A percentile compares a stretch with the other conserved stretches of the same genome.
Evolutionary conservation across 2,888 invertebrate species (phyloP).

Genomic region (Timema cristinae): DNA sequence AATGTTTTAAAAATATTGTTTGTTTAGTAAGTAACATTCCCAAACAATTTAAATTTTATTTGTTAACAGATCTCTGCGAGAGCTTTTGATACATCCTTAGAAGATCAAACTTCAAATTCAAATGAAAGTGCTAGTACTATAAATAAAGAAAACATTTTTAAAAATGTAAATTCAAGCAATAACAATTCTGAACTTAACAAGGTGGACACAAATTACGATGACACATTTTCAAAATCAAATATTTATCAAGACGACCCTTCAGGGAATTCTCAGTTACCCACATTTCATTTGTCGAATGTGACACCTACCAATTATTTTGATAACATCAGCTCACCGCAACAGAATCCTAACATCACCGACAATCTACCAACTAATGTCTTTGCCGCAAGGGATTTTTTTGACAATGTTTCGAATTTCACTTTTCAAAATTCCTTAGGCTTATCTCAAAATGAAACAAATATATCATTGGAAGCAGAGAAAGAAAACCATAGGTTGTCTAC

Average conservation of each 20-base stretch:
- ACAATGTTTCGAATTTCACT: constrained; percentile 16
- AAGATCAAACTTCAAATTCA: too few species aligned
- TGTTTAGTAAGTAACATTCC: too few species aligned
- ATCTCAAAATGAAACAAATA: not conserved
- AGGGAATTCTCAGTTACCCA: not conserved
- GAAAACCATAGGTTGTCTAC: not conserved
- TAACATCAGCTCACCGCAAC: not conserved
- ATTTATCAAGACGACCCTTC: not conserved
- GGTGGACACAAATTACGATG: not conserved
- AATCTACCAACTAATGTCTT: constrained; percentile 6
- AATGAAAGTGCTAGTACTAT: too few species aligned
- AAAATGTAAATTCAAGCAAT: not conserved
- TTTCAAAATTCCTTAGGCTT: not conserved
- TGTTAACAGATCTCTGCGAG: too few species aligned
- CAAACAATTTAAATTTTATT: too few species aligned
- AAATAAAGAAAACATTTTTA: too few species aligned
- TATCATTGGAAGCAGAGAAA: not conserved
- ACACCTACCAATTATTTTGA: constrained; percentile 5
- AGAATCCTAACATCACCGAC: not conserved
- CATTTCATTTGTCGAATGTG: not conserved
- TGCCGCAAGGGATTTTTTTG: constrained; percentile 24
- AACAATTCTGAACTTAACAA: not conserved
- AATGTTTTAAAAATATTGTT: too few species aligned
- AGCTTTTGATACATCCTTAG: too few species aligned
- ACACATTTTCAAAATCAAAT: not conserved